Conservation (phyloP, 64 coral and sea anemone species). For the Montipora sp. region DNA sequence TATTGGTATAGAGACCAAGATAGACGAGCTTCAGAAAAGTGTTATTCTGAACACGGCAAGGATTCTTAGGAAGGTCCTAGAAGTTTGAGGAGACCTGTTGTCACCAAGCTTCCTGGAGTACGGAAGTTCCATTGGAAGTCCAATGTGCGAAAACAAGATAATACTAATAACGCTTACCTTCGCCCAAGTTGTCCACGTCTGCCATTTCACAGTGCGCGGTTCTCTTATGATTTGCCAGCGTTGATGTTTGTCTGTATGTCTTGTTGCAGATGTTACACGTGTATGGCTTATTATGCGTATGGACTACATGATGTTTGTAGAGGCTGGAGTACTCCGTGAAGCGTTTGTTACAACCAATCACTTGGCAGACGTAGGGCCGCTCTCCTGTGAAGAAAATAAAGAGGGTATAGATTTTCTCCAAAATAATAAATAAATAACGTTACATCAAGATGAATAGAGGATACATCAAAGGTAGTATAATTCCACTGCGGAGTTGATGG, state of each 20-base stretch:
- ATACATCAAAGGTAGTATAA: no score
- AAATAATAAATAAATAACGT: no score
- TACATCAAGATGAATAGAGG: neutral
- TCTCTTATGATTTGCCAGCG: slow-evolving; percentile 94
- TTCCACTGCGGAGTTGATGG: no score
- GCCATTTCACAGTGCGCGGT: slow-evolving; percentile 92
- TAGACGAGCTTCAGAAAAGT: no score
- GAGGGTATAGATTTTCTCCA: neutral
- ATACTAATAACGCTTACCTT: neutral
- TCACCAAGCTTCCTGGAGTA: no score
- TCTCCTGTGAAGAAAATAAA: slow-evolving; percentile 66
- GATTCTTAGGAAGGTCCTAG: no score
- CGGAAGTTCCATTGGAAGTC: no score
- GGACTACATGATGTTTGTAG: slow-evolving; percentile 98
- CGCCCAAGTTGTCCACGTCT: slow-evolving; percentile 29
- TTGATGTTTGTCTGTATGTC: slow-evolving; percentile 97
- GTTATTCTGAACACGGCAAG: no score
- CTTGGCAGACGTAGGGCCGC: slow-evolving; percentile 97
- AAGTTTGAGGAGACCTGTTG: no score
- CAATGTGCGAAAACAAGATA: no score
- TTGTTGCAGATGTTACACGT: slow-evolving; percentile 98
- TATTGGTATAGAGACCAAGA: no score
- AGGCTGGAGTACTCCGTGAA: slow-evolving; percentile 99
- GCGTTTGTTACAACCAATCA: slow-evolving; percentile 93
- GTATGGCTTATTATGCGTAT: slow-evolving; percentile 98